phyloP scores from a whole-genome alignment of 2,888 invertebrate species.

The Schizotus pectinicornis region DNA sequence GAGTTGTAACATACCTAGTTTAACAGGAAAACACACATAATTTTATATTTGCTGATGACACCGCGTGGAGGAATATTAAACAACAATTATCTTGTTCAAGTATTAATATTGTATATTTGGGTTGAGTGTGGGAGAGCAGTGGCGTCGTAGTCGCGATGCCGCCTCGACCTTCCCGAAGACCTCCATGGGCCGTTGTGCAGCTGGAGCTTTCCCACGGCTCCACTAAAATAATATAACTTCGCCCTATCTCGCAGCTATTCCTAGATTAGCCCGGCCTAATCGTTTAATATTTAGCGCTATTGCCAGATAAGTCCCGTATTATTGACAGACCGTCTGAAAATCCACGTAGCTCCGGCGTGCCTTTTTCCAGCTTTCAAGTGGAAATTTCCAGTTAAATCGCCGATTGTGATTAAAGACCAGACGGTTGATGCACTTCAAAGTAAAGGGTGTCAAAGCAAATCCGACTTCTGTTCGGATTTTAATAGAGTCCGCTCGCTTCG shows the following conservation, averaged over 20 bases:
- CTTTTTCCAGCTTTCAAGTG: conserved; percentile 21
- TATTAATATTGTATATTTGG: conserved; percentile 52
- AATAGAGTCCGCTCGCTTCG: conserved; percentile 3
- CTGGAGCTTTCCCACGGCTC: conserved; percentile 49
- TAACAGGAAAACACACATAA: conserved; percentile 46
- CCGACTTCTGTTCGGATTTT: conserved; percentile 22
- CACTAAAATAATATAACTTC: conserved; percentile 47
- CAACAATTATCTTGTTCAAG: conserved; percentile 44
- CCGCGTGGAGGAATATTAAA: conserved; percentile 39
- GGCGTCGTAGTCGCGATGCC: conserved; percentile 9
- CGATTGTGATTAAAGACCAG: conserved; percentile 26
- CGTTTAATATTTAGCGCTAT: conserved; percentile 26
- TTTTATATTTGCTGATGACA: conserved; percentile 40
- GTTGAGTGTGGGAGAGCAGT: conserved; percentile 43
- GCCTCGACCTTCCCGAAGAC: conserved; percentile 31
- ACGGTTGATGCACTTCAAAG: conserved; percentile 30
- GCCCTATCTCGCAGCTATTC: conserved; percentile 32
- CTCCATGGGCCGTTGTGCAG: conserved; percentile 41
- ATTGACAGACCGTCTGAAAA: conserved; percentile 20
- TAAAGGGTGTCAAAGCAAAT: conserved; percentile 33
- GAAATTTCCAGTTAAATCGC: conserved; percentile 30
- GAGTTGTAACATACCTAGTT: conserved; percentile 32
- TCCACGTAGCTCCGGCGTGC: conserved; percentile 14
- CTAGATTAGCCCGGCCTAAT: conserved; percentile 28
- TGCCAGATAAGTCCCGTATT: conserved; percentile 17